phyloP scores from a whole-genome alignment of 2,797 vertebrate species.

The Scolopax bukidnonensis region DNA sequence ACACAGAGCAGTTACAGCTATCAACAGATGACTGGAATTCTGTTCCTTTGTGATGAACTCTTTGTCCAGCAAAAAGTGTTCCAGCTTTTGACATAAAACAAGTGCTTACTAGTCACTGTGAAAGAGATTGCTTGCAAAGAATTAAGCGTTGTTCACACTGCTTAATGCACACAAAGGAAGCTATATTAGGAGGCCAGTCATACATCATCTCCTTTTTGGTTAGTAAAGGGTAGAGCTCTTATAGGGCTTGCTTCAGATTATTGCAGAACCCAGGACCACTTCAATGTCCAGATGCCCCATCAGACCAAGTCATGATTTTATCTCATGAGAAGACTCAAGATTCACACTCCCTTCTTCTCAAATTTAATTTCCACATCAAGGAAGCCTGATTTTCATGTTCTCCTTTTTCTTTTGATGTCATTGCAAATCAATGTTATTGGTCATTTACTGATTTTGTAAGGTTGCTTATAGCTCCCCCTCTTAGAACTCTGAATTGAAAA shows the following conservation, averaged over 20 bases:
- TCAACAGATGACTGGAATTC: background rate
- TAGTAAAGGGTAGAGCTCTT: background rate
- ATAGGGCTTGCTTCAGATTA: background rate
- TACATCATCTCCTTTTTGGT: background rate
- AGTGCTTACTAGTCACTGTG: background rate
- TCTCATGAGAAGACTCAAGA: background rate
- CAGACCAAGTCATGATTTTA: background rate
- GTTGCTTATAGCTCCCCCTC: background rate
- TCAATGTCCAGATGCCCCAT: background rate
- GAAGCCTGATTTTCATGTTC: background rate
- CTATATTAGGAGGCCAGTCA: background rate
- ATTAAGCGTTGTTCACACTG: accelerated
- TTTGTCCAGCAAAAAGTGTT: background rate
- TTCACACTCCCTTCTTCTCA: background rate
- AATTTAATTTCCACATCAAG: background rate
- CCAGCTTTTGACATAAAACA: background rate
- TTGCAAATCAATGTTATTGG: background rate
- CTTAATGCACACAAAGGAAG: background rate
- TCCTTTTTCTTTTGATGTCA: background rate
- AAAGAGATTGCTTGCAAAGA: background rate
- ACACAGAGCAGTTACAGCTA: background rate
- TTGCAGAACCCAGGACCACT: background rate
- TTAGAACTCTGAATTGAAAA: background rate
- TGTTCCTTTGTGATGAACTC: background rate
- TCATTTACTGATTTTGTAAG: background rate